Conservation (phyloP, 1,140 invertebrate species). For the Acyrthosiphon pisum region DNA sequence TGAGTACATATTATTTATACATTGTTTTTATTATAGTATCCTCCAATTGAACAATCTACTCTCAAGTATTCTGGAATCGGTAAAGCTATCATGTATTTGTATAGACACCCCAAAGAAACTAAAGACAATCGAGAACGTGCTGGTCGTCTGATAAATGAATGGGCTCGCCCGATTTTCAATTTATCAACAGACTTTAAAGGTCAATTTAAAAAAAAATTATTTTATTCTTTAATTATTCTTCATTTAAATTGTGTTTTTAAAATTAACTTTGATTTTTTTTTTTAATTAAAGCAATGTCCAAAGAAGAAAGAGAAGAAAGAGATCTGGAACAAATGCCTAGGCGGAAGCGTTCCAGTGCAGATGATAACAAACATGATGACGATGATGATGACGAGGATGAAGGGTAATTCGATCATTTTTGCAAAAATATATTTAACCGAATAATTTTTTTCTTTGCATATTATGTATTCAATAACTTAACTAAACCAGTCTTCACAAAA, state of each 20-base stretch:
- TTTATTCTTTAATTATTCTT: not conserved
- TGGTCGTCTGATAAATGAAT: conserved; percentile 93
- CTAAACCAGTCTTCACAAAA: too few relatives aligned
- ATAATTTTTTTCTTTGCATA: not conserved
- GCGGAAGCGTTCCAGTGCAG: conserved; percentile 66
- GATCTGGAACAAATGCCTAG: conserved; percentile 85
- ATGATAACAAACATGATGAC: conserved; percentile 61
- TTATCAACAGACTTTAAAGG: conserved; percentile 93
- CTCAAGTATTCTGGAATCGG: conserved; percentile 95
- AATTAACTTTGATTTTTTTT: conserved; percentile 55
- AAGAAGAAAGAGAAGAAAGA: conserved; percentile 86
- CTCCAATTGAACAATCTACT: conserved; percentile 83
- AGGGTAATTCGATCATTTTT: not conserved
- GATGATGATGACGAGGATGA: conserved; percentile 38
- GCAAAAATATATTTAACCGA: not conserved
- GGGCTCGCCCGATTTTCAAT: conserved; percentile 97
- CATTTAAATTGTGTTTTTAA: not conserved
- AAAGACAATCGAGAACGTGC: conserved; percentile 91
- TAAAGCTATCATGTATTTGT: conserved; percentile 99
- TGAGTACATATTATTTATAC: not conserved
- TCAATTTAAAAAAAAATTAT: conserved; percentile 59
- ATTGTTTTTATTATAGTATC: conserved; percentile 74
- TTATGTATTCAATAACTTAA: not conserved
- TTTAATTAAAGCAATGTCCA: conserved; percentile 71
- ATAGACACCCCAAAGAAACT: conserved; percentile 97